Evolutionary conservation across 2,888 invertebrate species (phyloP).

Genomic region (Phania funesta): DNA sequence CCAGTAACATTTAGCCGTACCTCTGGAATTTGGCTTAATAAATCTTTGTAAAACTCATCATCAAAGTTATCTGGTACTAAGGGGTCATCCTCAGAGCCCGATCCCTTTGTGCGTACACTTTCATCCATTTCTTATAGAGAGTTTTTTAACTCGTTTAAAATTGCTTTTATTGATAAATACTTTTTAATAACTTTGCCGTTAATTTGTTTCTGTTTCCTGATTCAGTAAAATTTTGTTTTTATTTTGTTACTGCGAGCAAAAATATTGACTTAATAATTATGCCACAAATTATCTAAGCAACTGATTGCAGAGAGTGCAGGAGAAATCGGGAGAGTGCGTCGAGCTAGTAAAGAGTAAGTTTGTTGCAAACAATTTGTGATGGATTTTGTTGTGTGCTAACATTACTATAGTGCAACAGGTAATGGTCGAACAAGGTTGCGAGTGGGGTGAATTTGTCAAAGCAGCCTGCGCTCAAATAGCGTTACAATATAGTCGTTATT

Average conservation of each 20-base stretch:
- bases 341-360: slow-evolving; percentile 5
- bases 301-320: slow-evolving; percentile 35
- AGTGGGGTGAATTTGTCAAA: not conserved
- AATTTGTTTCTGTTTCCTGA: slow-evolving; percentile 31
- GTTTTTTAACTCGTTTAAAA: slow-evolving; percentile 28
- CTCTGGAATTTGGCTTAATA: slow-evolving; percentile 75
- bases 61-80: slow-evolving; percentile 79
- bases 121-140: slow-evolving; percentile 45
- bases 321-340: slow-evolving; percentile 8
- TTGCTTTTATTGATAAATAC: not conserved
- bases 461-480: slow-evolving; percentile 21
- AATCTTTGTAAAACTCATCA: slow-evolving; percentile 76
- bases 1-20: slow-evolving; percentile 61
- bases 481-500: slow-evolving; percentile 36
- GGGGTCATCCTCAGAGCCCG: slow-evolving; percentile 79
- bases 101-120: slow-evolving; percentile 74
- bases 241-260: not conserved
- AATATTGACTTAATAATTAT: slow-evolving; percentile 59
- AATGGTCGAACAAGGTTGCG: slow-evolving; percentile 7
- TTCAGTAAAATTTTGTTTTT: slow-evolving; percentile 34
- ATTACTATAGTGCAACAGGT: slow-evolving; percentile 28
- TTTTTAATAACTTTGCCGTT: slow-evolving; percentile 5
- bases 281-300: slow-evolving; percentile 57
- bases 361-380: slow-evolving; percentile 23
- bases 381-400: slow-evolving; percentile 31